Evolutionary conservation across 2,113 vertebrate genomes (phyloP).

Genomic region (Ochotona princeps): DNA sequence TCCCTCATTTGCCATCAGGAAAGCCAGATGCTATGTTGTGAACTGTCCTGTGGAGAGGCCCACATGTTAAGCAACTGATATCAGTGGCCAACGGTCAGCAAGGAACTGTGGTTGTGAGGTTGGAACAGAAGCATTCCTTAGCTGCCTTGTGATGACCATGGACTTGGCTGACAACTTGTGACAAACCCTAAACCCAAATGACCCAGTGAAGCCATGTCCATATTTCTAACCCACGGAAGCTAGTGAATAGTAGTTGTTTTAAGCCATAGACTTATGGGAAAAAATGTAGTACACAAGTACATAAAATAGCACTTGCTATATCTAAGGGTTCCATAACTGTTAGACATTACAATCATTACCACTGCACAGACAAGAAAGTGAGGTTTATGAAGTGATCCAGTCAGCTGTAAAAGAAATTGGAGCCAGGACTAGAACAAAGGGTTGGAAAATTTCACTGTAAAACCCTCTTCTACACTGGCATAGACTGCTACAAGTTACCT

Average conservation of each 20-base stretch:
- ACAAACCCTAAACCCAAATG: not conserved
- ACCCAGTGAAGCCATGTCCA: not conserved
- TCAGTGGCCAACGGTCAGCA: not conserved
- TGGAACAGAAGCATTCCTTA: not conserved
- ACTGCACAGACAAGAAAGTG: not conserved
- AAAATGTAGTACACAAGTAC: not conserved
- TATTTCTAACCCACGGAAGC: not conserved
- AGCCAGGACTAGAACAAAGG: not conserved
- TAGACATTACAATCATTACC: not conserved
- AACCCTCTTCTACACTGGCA: not conserved
- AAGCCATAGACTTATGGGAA: not conserved
- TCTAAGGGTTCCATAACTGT: not conserved
- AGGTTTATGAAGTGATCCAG: not conserved
- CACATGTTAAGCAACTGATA: not conserved
- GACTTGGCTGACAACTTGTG: not conserved
- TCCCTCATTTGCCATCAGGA: not conserved
- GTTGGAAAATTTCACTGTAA: not conserved
- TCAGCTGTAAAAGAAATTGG: not conserved
- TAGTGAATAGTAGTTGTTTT: not conserved
- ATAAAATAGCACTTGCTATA: not conserved
- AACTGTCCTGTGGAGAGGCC: not conserved
- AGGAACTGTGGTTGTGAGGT: not conserved
- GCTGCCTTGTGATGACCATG: not conserved
- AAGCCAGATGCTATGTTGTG: not conserved
- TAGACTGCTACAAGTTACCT: conserved; percentile 60